Base-by-base conservation (phyloP, 2,113 vertebrate genomes). In the Ammospiza nelsoni region DNA sequence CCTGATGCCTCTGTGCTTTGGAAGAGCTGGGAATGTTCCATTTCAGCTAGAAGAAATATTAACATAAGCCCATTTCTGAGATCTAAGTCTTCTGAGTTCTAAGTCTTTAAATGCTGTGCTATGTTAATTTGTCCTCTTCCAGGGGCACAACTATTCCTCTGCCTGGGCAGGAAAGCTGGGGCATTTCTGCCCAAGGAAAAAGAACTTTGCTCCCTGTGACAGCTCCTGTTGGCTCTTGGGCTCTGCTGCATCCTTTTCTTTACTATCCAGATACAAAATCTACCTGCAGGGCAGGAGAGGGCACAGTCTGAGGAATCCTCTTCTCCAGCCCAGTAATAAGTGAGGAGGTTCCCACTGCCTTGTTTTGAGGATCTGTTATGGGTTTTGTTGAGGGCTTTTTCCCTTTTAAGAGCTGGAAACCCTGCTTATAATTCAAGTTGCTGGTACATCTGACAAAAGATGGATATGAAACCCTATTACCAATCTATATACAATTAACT, bases 161-260 rank as follows among this genome's bases (percentile, higher is more conserved):
- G 4, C 39, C 54, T 31, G 5, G 37, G 31, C 51, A 24, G 6
- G 5, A 41, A 24, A 55, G 12, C 11, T 76, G 52, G 52, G 43
- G 2, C 12, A 25, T 22, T 67, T 49, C 46, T 54, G 21, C 20
- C 33, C 9, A n/a, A 19, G 23, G 13, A 29, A 21, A n/a, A 73
- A 13, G 12, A 4, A 0, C 8, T n/a, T 35, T 31, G 1, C 6
- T 33, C 25, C 29, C 39, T 39, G 39, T 39, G 39, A 1, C 33
- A 43, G 11, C 12, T 81, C 31, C 25, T 29, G 21, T 5, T 37
- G 20, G 33, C 12, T 37, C 33, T 20, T 41, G 25, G 33, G 19
- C 43, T 46, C 37, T 28, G 16, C 43, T 78, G 4, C 35, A 23
- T n/a, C 31, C 37, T 43, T 43, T 21, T 16, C n/a, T 69, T 78